Conservation (phyloP, 2,888 invertebrate genomes). For the Epirrhoe alternata region DNA sequence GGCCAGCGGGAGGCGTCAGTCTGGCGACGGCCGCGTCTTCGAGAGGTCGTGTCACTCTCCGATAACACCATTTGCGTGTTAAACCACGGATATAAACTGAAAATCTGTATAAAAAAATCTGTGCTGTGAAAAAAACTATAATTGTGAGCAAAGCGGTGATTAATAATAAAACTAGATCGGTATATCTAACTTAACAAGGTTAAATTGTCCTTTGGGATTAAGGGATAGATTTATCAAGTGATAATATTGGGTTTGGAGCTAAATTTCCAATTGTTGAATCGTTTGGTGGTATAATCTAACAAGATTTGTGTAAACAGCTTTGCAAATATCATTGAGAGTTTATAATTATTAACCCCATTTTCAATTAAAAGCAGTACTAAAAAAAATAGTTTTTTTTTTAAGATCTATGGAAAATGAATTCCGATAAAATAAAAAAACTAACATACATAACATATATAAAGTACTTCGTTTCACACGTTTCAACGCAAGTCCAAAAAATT, state of each 20-base stretch:
- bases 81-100: background rate
- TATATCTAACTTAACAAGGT: background rate
- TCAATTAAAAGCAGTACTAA: too few species aligned
- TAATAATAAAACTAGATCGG: background rate
- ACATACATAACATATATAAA: too few species aligned
- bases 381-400: too few species aligned
- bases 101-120: background rate
- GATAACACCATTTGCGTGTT: background rate
- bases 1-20: conserved; percentile 22
- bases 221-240: background rate
- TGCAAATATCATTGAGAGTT: too few species aligned
- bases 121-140: background rate
- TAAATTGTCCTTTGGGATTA: background rate
- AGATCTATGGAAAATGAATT: too few species aligned
- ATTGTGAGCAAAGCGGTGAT: background rate
- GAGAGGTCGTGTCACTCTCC: conserved; percentile 7
- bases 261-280: background rate
- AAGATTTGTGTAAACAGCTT: too few species aligned
- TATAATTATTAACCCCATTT: too few species aligned
- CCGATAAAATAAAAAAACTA: too few species aligned
- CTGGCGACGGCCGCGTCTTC: conserved; percentile 9
- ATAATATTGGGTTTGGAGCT: background rate
- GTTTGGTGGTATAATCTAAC: background rate
- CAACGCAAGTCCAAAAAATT: too few species aligned
- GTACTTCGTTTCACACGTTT: too few species aligned